Percentiles rank a stretch among this genome's conserved stretches.
Conservation (phyloP, 2,888 invertebrate species). For the Entomobrya proxima region DNA sequence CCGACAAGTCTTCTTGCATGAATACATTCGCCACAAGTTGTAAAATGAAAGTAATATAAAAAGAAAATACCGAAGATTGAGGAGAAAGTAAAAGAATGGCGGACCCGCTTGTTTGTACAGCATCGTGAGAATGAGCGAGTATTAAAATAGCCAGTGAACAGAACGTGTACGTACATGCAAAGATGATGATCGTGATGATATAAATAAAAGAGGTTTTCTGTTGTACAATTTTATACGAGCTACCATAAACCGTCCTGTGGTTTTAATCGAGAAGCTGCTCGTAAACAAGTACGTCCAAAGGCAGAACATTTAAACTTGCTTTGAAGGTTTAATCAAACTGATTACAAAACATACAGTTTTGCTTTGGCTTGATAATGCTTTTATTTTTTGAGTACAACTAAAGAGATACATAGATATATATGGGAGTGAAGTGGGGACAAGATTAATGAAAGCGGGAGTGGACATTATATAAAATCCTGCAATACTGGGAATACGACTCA, state of each 20-base stretch:
- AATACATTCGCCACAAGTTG: conserved; percentile 43
- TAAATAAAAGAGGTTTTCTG: conserved; percentile 39
- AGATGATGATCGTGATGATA: too few species aligned
- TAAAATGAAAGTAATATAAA: conserved; percentile 40
- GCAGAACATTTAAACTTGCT: conserved; percentile 1
- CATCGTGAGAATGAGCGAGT: neutral
- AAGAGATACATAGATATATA: neutral
- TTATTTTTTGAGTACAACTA: conserved; percentile 31
- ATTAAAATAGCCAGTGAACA: conserved; percentile 12
- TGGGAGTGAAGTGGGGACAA: neutral
- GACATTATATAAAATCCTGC: conserved; percentile 28
- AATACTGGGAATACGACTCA: conserved; percentile 11
- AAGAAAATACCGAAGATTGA: conserved; percentile 22
- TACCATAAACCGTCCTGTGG: conserved; percentile 56
- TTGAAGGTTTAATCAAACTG: conserved; percentile 62
- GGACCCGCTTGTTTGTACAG: conserved; percentile 4
- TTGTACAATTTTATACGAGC: conserved; percentile 46
- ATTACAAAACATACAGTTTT: conserved; percentile 58
- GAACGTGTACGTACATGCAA: neutral
- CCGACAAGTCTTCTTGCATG: conserved; percentile 7
- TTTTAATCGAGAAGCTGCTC: conserved; percentile 60
- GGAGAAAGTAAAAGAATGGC: conserved; percentile 14
- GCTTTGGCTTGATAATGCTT: conserved; percentile 34
- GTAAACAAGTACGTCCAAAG: conserved; percentile 56
- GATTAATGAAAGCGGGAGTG: neutral